phyloP scores from a whole-genome alignment of 2,888 invertebrate genomes.

The Ypsolopha scabrella region DNA sequence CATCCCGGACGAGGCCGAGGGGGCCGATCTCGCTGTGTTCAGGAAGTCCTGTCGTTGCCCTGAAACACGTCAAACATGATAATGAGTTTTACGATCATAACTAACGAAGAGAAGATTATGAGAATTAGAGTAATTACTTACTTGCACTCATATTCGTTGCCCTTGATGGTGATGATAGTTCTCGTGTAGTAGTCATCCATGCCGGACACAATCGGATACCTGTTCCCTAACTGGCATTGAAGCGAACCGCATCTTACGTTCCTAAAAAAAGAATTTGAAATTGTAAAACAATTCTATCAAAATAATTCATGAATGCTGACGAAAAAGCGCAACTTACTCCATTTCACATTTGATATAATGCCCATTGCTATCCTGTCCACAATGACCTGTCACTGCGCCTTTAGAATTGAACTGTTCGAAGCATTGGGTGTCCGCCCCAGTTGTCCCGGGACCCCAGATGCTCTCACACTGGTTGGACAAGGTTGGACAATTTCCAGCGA shows the following conservation, averaged over 20 bases:
- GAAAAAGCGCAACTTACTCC: constrained; percentile 73
- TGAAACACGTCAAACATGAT: constrained; percentile 33
- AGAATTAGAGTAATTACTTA: constrained; percentile 61
- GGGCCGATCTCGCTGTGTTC: constrained; percentile 76
- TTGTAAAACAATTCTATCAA: too few species aligned
- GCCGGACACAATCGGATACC: constrained; percentile 82
- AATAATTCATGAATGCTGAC: background rate
- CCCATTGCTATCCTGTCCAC: constrained; percentile 83
- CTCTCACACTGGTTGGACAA: constrained; percentile 88
- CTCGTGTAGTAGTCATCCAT: constrained; percentile 87
- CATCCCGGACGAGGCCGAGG: constrained; percentile 92
- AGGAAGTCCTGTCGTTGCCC: constrained; percentile 80
- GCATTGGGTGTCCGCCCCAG: constrained; percentile 87
- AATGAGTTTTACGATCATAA: too few species aligned
- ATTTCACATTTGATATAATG: constrained; percentile 88
- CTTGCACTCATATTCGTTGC: constrained; percentile 96
- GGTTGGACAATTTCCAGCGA: constrained; percentile 92
- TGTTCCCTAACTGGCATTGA: constrained; percentile 92
- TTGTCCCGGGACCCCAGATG: constrained; percentile 93
- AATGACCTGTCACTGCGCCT: constrained; percentile 95
- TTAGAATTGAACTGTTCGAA: constrained; percentile 96
- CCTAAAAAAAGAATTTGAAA: constrained; percentile 44
- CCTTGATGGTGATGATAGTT: constrained; percentile 90
- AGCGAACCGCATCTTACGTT: constrained; percentile 95
- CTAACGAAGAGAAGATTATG: too few species aligned